Base-by-base conservation (phyloP, 1,140 invertebrate species). In the Idris sp. region DNA sequence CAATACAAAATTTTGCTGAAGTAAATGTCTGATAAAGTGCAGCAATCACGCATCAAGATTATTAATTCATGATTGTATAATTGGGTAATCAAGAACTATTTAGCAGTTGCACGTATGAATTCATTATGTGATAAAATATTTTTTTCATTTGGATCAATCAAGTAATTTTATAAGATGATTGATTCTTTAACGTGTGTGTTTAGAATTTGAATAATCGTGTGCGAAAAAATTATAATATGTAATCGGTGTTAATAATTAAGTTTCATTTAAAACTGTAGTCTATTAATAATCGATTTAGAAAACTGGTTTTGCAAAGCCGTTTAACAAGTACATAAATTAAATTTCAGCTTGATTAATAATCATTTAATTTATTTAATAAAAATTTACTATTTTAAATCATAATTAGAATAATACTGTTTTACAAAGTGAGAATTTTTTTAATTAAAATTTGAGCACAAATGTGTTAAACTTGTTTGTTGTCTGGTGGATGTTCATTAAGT, bases 31-130 rank as follows among this genome's bases (percentile, higher is more conserved):
- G 11, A 36, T 9, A 35, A 10, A 36, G 5, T 9, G 8, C 6
- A 6, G 13, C 14, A 4, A 53, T 53, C 28, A 53, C 28, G 19
- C 7, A 38, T 1, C 9, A 44, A 43, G 18, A 58, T 38, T 28
- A 11, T 44, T 44, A 58, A 58, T 58, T 44, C 15, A 58, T 61
- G 38, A 30, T 49, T 49, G 38, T 40, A 40, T 33, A 43, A 61
- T 61, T 48, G 19, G 41, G 25, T 40, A 41, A 49, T 49, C 7
- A 61, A 43, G 35, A 9, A 28, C 8, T 22, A 40, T 31, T 61
- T 28, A 46, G 11, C 4, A 4, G 35, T 44, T 22, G 15, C 26
- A 11, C 10, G 6, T 35, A 18, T 19, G n/a, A n/a, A n/a, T 61
- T 49, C 19, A 61, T 49, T 40, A n/a, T 7, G 11, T 25, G 35